A percentile compares a stretch with the other conserved stretches of the same genome.
phyloP scores from a whole-genome alignment of 2,113 vertebrate species.

The Geothlypis trichas region DNA sequence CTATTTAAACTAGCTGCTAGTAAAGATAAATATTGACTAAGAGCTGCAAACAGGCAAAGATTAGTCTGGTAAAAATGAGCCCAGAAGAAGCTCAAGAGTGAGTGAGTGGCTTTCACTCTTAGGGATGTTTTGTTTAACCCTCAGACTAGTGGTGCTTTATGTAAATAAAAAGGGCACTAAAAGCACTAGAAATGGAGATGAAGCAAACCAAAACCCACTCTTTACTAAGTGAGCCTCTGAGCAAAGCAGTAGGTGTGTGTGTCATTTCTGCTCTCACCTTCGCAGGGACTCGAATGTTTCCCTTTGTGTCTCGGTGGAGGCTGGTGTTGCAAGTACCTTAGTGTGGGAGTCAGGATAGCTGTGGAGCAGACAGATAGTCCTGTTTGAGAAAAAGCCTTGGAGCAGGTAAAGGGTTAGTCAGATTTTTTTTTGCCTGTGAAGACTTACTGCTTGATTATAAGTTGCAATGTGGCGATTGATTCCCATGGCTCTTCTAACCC shows the following conservation, averaged over 20 bases:
- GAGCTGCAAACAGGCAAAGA: neutral
- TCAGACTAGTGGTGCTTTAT: neutral
- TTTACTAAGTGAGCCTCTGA: neutral
- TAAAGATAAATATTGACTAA: neutral
- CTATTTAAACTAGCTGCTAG: neutral
- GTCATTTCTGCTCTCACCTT: neutral
- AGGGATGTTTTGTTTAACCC: neutral
- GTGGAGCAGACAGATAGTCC: neutral
- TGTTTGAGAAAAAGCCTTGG: neutral
- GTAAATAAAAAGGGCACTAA: neutral
- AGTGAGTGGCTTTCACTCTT: neutral
- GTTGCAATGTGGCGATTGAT: neutral
- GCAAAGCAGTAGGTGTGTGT: neutral
- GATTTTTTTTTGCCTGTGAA: neutral
- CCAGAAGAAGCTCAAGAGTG: neutral
- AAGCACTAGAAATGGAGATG: neutral
- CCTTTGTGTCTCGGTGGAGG: neutral
- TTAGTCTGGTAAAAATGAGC: neutral
- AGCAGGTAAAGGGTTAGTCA: neutral
- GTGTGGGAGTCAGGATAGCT: neutral
- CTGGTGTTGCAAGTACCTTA: neutral
- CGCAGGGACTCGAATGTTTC: neutral
- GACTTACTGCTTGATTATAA: neutral
- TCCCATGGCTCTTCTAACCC: neutral
- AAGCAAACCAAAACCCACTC: neutral